A percentile compares a stretch with the other conserved stretches of the same genome.
phyloP scores from a whole-genome alignment of 2,797 vertebrate species.

The Melanotaenia trifasciata region DNA sequence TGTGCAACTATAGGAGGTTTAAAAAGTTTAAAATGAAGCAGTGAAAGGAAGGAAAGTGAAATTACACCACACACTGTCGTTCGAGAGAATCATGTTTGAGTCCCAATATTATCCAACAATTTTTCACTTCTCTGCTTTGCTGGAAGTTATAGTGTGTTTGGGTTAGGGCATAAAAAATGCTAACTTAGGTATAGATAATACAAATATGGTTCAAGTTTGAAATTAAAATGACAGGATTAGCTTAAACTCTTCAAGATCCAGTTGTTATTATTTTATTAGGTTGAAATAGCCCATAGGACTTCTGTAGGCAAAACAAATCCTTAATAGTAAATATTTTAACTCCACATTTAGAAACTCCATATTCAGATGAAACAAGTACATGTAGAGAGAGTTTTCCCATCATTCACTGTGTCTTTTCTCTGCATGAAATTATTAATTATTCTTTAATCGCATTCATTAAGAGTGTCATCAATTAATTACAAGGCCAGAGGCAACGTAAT shows the following conservation, averaged over 20 bases:
- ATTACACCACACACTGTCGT: too few species aligned
- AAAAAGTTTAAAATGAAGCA: too few species aligned
- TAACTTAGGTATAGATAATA: too few species aligned
- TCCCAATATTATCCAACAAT: too few species aligned
- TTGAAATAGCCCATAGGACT: not conserved
- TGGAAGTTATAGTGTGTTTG: too few species aligned
- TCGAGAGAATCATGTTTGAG: too few species aligned
- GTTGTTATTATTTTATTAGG: not conserved
- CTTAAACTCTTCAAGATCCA: not conserved
- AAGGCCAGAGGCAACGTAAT: slow-evolving; percentile 47
- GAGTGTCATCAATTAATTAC: slow-evolving; percentile 71
- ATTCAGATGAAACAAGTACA: slow-evolving; percentile 13
- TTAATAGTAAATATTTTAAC: not conserved
- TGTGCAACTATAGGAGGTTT: too few species aligned
- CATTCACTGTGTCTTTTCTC: slow-evolving; percentile 40
- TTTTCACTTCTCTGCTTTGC: too few species aligned
- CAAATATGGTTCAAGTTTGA: too few species aligned
- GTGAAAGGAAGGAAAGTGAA: too few species aligned
- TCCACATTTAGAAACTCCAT: not conserved
- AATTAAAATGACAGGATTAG: too few species aligned
- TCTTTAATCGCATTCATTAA: slow-evolving; percentile 76
- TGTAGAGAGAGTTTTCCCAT: slow-evolving; percentile 32
- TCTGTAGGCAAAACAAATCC: not conserved
- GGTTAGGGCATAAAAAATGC: too few species aligned
- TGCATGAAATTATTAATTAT: slow-evolving; percentile 71